Evolutionary conservation across 2,797 vertebrate species (phyloP).

Genomic region (Sebastes vulpes): DNA sequence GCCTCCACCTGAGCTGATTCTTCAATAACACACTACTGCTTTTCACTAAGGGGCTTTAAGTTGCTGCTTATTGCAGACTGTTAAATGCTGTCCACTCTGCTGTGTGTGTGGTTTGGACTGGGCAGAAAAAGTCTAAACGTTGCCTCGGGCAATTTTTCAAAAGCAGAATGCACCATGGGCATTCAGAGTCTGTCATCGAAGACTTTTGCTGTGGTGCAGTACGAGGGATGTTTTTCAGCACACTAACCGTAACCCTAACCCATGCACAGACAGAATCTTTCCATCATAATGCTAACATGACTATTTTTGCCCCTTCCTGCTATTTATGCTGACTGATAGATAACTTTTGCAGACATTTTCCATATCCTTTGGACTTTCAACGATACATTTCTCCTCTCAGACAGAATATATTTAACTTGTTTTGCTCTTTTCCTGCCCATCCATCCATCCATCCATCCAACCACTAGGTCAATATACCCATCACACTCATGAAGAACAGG

Average conservation of each 20-base stretch:
- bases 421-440: conserved; percentile 9
- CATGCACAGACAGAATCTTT: conserved; percentile 63
- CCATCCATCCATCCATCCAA: conserved; percentile 5
- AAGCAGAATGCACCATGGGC: conserved; percentile 28
- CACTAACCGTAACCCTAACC: conserved; percentile 49
- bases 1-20: conserved; percentile 15
- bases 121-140: conserved; percentile 27
- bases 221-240: conserved; percentile 60
- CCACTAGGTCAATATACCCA: neutral
- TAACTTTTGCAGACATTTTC: conserved; percentile 41
- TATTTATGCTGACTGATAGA: conserved; percentile 52
- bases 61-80: conserved; percentile 14
- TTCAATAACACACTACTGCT: conserved; percentile 6
- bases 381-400: conserved; percentile 10
- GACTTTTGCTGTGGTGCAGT: conserved; percentile 52
- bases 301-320: conserved; percentile 48
- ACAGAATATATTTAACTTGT: conserved; percentile 16
- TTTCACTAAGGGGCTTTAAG: conserved; percentile 19
- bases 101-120: conserved; percentile 40
- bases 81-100: conserved; percentile 50
- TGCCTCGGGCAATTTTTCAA: conserved; percentile 47
- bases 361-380: conserved; percentile 26
- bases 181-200: conserved; percentile 62
- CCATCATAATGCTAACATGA: conserved; percentile 39
- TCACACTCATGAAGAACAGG: conserved; percentile 27